phyloP scores from a whole-genome alignment of 2,113 vertebrate species.

The Anser cygnoides region DNA sequence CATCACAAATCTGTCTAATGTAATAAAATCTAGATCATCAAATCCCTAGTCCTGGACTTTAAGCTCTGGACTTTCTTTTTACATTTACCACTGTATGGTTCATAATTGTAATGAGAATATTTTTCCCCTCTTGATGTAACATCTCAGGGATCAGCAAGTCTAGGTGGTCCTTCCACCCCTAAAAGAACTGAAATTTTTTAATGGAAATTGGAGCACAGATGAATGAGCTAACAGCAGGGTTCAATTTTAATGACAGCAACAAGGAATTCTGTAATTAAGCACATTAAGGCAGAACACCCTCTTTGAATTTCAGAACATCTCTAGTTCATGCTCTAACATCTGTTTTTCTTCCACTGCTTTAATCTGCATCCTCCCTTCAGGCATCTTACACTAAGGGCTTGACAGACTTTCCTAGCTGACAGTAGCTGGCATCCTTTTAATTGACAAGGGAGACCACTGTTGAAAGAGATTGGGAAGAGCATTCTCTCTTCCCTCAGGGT shows the following conservation, averaged over 20 bases:
- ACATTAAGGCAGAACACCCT: slow-evolving; percentile 64
- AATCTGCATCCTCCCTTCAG: slow-evolving; percentile 63
- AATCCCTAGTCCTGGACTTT: slow-evolving; percentile 30
- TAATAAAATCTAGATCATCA: slow-evolving; percentile 35
- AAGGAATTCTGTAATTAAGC: slow-evolving; percentile 65
- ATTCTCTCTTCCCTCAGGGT: slow-evolving; percentile 32
- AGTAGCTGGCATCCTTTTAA: slow-evolving; percentile 57
- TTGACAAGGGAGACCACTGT: slow-evolving; percentile 39
- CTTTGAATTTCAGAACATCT: slow-evolving; percentile 68
- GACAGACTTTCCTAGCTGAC: slow-evolving; percentile 32
- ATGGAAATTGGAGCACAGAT: slow-evolving; percentile 54
- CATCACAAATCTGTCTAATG: slow-evolving; percentile 21
- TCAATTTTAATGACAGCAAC: slow-evolving; percentile 68
- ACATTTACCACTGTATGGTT: slow-evolving; percentile 18
- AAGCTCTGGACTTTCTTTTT: slow-evolving; percentile 28
- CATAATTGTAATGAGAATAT: slow-evolving; percentile 26
- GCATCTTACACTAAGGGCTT: slow-evolving; percentile 48
- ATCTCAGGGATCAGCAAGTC: slow-evolving; percentile 21
- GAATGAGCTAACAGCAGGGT: slow-evolving; percentile 62
- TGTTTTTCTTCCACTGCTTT: slow-evolving; percentile 59
- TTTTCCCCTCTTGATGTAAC: slow-evolving; percentile 39
- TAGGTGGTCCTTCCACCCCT: slow-evolving; percentile 43
- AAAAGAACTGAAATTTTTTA: slow-evolving; percentile 25
- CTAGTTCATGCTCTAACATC: slow-evolving; percentile 51
- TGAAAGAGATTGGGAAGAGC: slow-evolving; percentile 46